These are phyloP conservation scores for Caerostris darwini DNA, from an alignment of 1,140 invertebrate genomes.

Conservation along the genomic window DNA sequence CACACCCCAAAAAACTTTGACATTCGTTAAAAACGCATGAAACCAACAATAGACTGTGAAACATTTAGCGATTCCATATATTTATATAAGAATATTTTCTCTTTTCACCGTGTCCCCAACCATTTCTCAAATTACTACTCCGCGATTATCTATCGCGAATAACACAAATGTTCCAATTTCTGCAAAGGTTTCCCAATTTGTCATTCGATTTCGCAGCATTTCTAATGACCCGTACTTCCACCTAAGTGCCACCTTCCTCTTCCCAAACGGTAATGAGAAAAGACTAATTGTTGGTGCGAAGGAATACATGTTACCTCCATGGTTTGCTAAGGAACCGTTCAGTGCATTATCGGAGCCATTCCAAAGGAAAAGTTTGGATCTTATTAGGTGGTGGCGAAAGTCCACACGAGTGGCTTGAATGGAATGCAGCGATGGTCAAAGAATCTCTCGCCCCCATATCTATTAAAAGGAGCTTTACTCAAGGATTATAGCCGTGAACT, in stretches of 20 bases:
- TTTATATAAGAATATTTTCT: background rate
- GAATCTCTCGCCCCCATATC: background rate
- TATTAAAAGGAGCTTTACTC: slow-evolving; percentile 4
- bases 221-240: slow-evolving; percentile 9
- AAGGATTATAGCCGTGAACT: background rate
- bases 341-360: no score
- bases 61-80: background rate
- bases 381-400: no score
- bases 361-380: no score
- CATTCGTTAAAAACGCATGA: no score
- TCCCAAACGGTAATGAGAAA: background rate
- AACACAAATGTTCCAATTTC: slow-evolving; percentile 17
- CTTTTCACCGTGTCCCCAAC: no score
- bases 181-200: background rate
- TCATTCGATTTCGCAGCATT: slow-evolving; percentile 19
- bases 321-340: no score
- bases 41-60: no score
- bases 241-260: background rate
- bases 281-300: background rate
- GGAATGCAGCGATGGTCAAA: background rate
- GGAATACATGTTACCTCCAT: no score
- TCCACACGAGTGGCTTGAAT: no score
- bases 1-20: no score
- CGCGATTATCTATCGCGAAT: background rate
- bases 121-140: slow-evolving; percentile 12